Evolutionary conservation across 2,888 invertebrate species (phyloP).

Genomic region (Drosophila testacea): DNA sequence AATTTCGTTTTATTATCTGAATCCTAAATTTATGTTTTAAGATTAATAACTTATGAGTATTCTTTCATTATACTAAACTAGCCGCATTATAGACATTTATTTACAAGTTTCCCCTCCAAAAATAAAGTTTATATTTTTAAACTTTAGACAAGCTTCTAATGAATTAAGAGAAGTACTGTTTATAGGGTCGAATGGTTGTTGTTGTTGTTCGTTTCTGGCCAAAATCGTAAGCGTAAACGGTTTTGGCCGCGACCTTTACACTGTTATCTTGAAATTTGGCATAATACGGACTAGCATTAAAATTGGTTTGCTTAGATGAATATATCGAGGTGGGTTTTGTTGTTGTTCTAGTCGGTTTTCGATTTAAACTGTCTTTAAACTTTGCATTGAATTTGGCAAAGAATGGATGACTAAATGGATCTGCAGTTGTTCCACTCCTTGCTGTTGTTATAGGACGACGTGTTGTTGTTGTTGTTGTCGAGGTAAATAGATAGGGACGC

Average conservation of each 20-base stretch:
- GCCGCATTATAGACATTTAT: conserved; percentile 41
- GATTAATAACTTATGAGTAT: conserved; percentile 68
- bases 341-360: not conserved
- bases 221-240: conserved; percentile 55
- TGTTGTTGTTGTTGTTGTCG: conserved; percentile 39
- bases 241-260: conserved; percentile 56
- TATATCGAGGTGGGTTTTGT: conserved; percentile 17
- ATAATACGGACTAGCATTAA: conserved; percentile 61
- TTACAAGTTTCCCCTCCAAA: conserved; percentile 33
- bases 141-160: conserved; percentile 8
- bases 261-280: conserved; percentile 64
- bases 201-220: conserved; percentile 46
- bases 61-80: conserved; percentile 52
- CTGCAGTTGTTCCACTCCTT: conserved; percentile 34
- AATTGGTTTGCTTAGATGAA: not conserved
- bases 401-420: conserved; percentile 62
- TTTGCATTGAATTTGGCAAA: conserved; percentile 59
- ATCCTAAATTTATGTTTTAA: conserved; percentile 62
- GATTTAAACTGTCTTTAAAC: conserved; percentile 33
- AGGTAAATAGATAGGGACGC: conserved; percentile 61
- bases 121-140: not conserved
- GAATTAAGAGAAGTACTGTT: conserved; percentile 21
- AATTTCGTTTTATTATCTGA: conserved; percentile 64
- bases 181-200: conserved; percentile 32
- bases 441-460: conserved; percentile 31